Evolutionary conservation across 2,888 invertebrate genomes (phyloP).

Genomic region (Dasysyrphus tricinctus): DNA sequence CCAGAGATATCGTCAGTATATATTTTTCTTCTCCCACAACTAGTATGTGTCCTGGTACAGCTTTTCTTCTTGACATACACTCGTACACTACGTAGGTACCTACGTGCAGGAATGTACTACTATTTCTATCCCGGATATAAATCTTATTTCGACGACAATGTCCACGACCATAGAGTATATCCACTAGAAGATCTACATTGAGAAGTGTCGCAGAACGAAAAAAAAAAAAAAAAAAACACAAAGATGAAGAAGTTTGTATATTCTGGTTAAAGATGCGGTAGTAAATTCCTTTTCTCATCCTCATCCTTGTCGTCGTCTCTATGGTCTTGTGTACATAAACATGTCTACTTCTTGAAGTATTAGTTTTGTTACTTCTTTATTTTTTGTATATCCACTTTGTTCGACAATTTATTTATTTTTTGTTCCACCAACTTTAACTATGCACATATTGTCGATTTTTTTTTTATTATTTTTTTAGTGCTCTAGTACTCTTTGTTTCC

Average conservation of each 20-base stretch:
- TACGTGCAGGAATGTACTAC: constrained; percentile 68
- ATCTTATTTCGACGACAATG: constrained; percentile 75
- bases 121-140: constrained; percentile 69
- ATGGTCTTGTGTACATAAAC: constrained; percentile 58
- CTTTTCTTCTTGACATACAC: not conserved
- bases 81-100: constrained; percentile 31
- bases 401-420: constrained; percentile 45
- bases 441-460: constrained; percentile 29
- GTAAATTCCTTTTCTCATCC: constrained; percentile 56
- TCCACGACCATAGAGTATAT: constrained; percentile 50
- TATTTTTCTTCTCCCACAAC: constrained; percentile 7
- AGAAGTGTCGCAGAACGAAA: constrained; percentile 49
- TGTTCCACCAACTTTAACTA: constrained; percentile 8
- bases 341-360: constrained; percentile 38
- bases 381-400: constrained; percentile 46
- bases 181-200: constrained; percentile 51
- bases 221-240: not conserved
- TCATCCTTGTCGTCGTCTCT: constrained; percentile 14
- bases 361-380: constrained; percentile 4
- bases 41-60: not conserved
- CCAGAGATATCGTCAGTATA: constrained; percentile 21
- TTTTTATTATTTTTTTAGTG: constrained; percentile 1
- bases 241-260: constrained; percentile 26
- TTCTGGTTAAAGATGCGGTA: constrained; percentile 41
- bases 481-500: constrained; percentile 61